These are phyloP conservation scores for Sialis fuliginosa DNA, from an alignment of 2,888 invertebrate genomes.

Conservation along the genomic window DNA sequence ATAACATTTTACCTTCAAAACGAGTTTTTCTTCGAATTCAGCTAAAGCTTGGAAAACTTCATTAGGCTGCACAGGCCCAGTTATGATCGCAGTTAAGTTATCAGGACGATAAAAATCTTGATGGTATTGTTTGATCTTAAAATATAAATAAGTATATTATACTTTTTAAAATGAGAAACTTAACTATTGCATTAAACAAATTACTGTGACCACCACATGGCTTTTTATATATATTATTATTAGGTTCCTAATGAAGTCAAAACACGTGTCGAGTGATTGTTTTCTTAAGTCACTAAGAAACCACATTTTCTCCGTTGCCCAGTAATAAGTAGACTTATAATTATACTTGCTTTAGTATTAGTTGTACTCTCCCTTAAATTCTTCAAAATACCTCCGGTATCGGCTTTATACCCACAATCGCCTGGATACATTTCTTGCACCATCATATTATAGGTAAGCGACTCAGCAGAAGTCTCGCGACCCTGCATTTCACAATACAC, in stretches of 20 bases:
- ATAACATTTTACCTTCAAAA: conserved; percentile 33
- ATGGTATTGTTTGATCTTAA: conserved; percentile 60
- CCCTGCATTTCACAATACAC: conserved; percentile 96
- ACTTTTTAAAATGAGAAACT: not conserved
- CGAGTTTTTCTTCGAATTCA: conserved; percentile 58
- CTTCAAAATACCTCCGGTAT: conserved; percentile 71
- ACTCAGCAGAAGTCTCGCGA: conserved; percentile 62
- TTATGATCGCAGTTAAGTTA: conserved; percentile 69
- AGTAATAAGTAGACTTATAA: too few relatives aligned
- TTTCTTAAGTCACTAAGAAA: too few relatives aligned
- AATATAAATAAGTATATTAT: conserved; percentile 8
- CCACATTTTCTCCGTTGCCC: too few relatives aligned
- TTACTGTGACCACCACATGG: too few relatives aligned
- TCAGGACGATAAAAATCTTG: conserved; percentile 75
- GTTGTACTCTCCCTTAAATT: conserved; percentile 67
- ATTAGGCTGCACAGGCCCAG: conserved; percentile 61
- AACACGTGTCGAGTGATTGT: too few relatives aligned
- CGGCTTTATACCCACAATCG: conserved; percentile 65
- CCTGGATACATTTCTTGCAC: conserved; percentile 60
- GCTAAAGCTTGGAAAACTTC: conserved; percentile 57
- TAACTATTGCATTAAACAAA: too few relatives aligned
- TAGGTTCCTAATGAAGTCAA: too few relatives aligned
- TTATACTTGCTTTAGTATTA: conserved; percentile 50
- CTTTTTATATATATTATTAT: too few relatives aligned
- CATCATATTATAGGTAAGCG: conserved; percentile 44